Base-by-base conservation (phyloP, 2,113 vertebrate genomes). In the Scortum barcoo region DNA sequence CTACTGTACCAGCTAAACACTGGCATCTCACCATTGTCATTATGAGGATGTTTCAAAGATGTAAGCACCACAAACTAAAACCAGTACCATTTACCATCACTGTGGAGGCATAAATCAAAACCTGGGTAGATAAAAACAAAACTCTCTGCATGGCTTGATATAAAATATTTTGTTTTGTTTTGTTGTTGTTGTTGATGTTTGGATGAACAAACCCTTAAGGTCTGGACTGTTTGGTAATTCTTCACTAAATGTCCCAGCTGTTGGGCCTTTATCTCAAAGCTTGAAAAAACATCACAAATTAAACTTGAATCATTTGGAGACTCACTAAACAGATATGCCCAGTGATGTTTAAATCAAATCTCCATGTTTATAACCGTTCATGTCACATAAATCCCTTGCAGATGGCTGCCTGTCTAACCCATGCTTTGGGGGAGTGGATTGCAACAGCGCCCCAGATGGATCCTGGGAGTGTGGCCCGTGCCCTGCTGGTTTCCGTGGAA, bases 331-430 rank as follows among this genome's bases (percentile, higher is more conserved):
- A 72, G 42, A 70, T 24, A 61, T 61, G 7, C 38, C 36, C 51
- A 33, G 22, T 1, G 3, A 20, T n/a, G 22, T 69, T 70, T 56
- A 62, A 76, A 68, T 80, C 6, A 3, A 4, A 51, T 72, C 65
- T 50, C 53, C 28, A 56, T 61, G 30, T 75, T 65, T 86, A 40
- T 69, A 73, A 48, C 48, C 24, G 63, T 75, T 73, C 16, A 36
- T 78, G 14, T 82, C 44, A 44, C 76, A 14, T 71, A 48, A 81
- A 65, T 85, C 14, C 68, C 19, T 81, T 20, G 17, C 91, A 99
- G 98, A 99, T 85, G 98, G 98, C 1, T 99, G 98, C 92, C 90
- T 99, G 76, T 99, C 98, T 76, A 99, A 97, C 89, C 98, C 98
- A 4, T 99, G 98, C 91, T 99, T 99, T 83, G 97, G 95, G 9